Evolutionary conservation across 1,140 invertebrate genomes (phyloP).

Genomic region (Apis laboriosa): DNA sequence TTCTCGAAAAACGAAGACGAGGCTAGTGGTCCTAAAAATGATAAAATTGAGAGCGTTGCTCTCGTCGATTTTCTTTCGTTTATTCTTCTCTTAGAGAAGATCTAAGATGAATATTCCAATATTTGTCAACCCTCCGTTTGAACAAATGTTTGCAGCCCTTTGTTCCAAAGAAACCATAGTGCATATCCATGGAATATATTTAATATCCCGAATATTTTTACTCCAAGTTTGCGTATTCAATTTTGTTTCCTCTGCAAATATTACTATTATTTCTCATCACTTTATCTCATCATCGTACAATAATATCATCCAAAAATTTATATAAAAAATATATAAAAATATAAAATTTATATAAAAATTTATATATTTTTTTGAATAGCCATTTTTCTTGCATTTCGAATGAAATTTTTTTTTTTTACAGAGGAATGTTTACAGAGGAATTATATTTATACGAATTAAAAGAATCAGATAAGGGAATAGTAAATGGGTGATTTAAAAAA

Average conservation of each 20-base stretch:
- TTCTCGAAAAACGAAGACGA: neutral
- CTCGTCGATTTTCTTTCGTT: neutral
- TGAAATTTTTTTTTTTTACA: no score
- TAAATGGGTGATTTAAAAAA: no score
- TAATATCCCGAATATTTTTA: neutral
- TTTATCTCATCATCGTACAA: neutral
- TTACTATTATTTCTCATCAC: neutral
- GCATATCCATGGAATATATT: neutral
- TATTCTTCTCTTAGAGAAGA: neutral
- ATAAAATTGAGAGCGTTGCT: neutral
- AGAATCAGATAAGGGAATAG: no score
- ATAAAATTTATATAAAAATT: no score
- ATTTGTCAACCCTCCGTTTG: neutral
- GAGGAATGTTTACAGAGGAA: no score
- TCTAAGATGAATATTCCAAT: constrained; percentile 4
- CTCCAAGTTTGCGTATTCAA: neutral
- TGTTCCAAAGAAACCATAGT: neutral
- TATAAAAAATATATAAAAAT: no score
- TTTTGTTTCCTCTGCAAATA: neutral
- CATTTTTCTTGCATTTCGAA: no score
- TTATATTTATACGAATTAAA: no score
- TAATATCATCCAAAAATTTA: no score
- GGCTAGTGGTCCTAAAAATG: no score
- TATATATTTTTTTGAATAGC: no score
- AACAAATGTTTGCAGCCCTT: neutral